Conservation (phyloP, 2,113 vertebrate species). For the Eonycteris spelaea region DNA sequence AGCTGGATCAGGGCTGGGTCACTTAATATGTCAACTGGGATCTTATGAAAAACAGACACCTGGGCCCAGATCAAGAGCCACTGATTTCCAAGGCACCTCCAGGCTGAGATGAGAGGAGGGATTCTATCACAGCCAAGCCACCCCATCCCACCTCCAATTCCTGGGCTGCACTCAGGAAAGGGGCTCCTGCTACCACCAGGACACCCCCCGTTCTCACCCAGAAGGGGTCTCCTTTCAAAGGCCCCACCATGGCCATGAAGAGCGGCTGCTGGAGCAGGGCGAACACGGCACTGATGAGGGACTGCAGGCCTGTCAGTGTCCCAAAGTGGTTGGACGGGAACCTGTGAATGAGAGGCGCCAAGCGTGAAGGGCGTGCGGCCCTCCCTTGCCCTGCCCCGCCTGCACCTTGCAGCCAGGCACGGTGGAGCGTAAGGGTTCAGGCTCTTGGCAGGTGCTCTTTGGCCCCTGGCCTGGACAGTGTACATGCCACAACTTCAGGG, state of each 20-base stretch:
- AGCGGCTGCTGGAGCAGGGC: slow-evolving; percentile 92
- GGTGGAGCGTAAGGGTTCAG: background rate
- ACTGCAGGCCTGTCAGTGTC: slow-evolving; percentile 93
- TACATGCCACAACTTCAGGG: background rate
- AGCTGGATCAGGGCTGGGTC: background rate
- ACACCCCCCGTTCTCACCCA: slow-evolving; percentile 81
- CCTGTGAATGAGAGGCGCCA: slow-evolving; percentile 71
- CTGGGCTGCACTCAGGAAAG: background rate
- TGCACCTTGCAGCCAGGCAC: background rate
- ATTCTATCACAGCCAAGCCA: background rate
- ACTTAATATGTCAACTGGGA: background rate
- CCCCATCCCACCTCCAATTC: background rate
- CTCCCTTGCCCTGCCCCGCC: background rate
- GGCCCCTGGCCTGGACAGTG: background rate
- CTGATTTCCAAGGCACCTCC: background rate
- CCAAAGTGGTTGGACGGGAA: slow-evolving; percentile 94
- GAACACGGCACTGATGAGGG: slow-evolving; percentile 89
- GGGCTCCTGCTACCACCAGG: rapidly evolving
- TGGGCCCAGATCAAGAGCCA: background rate
- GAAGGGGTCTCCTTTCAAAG: slow-evolving; percentile 85
- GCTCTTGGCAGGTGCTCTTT: background rate
- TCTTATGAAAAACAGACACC: background rate
- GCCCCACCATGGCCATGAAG: slow-evolving; percentile 89
- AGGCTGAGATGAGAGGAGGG: background rate
- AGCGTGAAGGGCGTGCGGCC: rapidly evolving